Conservation (phyloP, 2,797 vertebrate species). For the Spinus pinus region DNA sequence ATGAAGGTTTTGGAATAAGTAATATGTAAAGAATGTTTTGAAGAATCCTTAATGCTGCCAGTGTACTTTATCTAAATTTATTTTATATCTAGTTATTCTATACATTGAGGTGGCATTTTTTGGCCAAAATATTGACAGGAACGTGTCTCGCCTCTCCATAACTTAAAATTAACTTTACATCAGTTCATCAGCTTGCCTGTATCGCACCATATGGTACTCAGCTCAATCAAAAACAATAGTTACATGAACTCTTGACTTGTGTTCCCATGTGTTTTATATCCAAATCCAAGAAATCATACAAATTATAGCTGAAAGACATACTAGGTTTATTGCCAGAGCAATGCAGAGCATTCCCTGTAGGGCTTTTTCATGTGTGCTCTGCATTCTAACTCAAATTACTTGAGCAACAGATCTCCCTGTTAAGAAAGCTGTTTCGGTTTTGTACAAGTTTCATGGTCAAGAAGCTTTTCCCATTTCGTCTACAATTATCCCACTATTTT, state of each 20-base stretch:
- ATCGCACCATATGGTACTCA: not conserved
- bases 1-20: not conserved
- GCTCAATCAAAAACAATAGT: not conserved
- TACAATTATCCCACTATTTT: not conserved
- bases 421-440: not conserved
- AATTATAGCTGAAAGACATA: not conserved
- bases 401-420: not conserved
- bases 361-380: not conserved
- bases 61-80: not conserved
- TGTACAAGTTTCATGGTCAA: not conserved
- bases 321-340: conserved; percentile 11
- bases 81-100: not conserved
- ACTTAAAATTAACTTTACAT: not conserved
- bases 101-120: rapidly evolving
- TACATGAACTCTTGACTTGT: not conserved
- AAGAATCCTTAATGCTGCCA: not conserved
- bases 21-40: not conserved
- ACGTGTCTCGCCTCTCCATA: not conserved
- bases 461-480: not conserved
- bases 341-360: not conserved
- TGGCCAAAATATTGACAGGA: not conserved
- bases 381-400: conserved; percentile 20
- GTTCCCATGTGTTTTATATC: not conserved
- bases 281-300: conserved; percentile 25
- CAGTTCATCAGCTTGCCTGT: not conserved